Conservation (phyloP, 2,888 invertebrate species). For the Eremobia ochroleuca region DNA sequence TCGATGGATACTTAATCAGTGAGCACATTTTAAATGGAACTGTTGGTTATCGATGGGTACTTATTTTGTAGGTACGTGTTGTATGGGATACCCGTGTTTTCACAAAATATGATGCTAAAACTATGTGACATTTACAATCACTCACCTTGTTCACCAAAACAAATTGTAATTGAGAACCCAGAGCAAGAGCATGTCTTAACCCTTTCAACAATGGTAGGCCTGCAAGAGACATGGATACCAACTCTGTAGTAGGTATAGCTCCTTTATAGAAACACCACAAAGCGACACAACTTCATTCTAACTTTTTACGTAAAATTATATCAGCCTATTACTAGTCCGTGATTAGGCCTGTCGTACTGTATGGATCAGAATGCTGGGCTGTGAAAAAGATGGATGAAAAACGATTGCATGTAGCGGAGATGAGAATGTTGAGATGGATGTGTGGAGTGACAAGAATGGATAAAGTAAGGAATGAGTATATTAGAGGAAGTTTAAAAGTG, state of each 20-base stretch:
- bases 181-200: not conserved
- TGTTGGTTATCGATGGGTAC: constrained; percentile 19
- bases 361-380: too few relatives aligned
- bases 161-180: not conserved
- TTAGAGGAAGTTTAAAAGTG: too few relatives aligned
- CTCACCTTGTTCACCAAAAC: not conserved
- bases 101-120: not conserved
- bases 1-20: constrained; percentile 23
- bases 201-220: not conserved
- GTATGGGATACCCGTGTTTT: not conserved
- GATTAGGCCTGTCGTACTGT: too few relatives aligned
- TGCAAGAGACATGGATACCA: not conserved
- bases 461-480: too few relatives aligned
- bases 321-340: too few relatives aligned
- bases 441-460: too few relatives aligned
- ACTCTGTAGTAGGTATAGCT: not conserved
- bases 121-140: not conserved
- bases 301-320: not conserved
- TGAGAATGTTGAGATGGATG: too few relatives aligned
- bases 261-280: not conserved
- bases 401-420: too few relatives aligned
- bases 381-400: too few relatives aligned
- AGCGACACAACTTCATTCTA: not conserved
- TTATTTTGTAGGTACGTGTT: constrained; percentile 1
- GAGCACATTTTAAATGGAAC: not conserved